Evolutionary conservation across 2,797 vertebrate species (phyloP), one percentile per base, ranked within the genome.

Genomic region (Hydrocynus forskahlii): DNA sequence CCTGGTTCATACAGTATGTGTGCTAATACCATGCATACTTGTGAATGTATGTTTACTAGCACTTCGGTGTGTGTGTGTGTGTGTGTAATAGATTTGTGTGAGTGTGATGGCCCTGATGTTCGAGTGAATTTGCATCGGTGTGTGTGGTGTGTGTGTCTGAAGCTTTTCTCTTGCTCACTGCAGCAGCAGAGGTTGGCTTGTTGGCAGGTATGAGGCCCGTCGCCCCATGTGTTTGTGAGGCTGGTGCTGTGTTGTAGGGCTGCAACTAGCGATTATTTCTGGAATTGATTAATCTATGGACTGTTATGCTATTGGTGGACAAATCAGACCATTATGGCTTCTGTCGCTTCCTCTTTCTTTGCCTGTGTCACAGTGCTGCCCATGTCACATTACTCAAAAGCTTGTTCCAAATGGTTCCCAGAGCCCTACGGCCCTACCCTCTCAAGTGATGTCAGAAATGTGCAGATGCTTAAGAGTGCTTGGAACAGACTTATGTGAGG

Each of bases 141-240:
- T 73, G 69, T 63, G 25, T 64, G 79, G 85, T 68, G 73, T 80
- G 79, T 70, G 59, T 82, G 68, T 87, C 82, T 89, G 83, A 87
- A 88, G 87, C 82, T 87, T 72, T 87, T 86, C 79, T 86, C 75
- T 89, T 75, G 78, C 81, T 85, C 79, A 84, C 83, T 83, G 80
- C 85, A 89, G 85, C 88, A 82, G 80, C 84, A 83, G 85, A 88
- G 75, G 87, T 89, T 81, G 88, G 88, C 80, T 88, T 89, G 81
- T 83, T 89, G 77, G 87, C 86, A 88, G 85, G 85, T 90, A 88
- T 23, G 76, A 86, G 72, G 80, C 59, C 78, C 69, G 73, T 79
- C 82, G 66, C 66, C 74, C 77, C 80, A 43, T 84, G 76, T 80
- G 54, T 71, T 50, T 76, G 80, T 88, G 68, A 76, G 38, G 67